Evolutionary conservation across 2,888 invertebrate genomes (phyloP), one percentile per base, ranked within the genome.

Genomic region (Pachymerium ferrugineum): DNA sequence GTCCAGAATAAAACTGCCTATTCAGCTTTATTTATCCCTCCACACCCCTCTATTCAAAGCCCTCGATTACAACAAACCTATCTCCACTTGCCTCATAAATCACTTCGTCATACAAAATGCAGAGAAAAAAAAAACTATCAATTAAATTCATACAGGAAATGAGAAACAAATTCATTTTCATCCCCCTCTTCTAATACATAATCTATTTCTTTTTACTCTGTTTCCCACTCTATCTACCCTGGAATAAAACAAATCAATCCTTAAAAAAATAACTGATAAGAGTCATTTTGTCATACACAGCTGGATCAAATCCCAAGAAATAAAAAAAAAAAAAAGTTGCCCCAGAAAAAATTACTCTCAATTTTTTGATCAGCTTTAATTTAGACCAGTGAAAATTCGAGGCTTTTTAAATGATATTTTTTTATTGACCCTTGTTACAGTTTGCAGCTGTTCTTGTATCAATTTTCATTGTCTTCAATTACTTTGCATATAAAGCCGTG

Each of bases 381-480:
- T n/a, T n/a, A n/a, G n/a, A n/a, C n/a, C n/a, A n/a, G n/a, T n/a
- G n/a, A n/a, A n/a, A n/a, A n/a, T n/a, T n/a, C n/a, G n/a, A n/a
- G n/a, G n/a, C n/a, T n/a, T n/a, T 38, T 14, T 8, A 38, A 38
- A 16, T 38, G 16, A 5, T 16, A 38, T 1, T 54, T 3, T 54
- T 16, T 4, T 8, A 47, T 6, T 2, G 8, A 12, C 22, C 19
- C 47, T 5, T 22, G 22, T 54, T 54, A 3, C 4, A 54, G 16
- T 54, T n/a, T 19, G 19, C 47, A 54, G 47, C 47, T 54, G 47
- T 54, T 4, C 14, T n/a, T 10, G 47, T 54, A 54, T 54, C 47
- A 54, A 54, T 16, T 54, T 54, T 54, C 47, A 54, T 54, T 54
- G 47, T 54, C 47, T 54, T 19, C 47, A 54, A 54, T 54, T 54